Evolutionary conservation across 1,140 invertebrate genomes (phyloP), one percentile per base, ranked within the genome.

Genomic region (Hylyphantes graminicola): DNA sequence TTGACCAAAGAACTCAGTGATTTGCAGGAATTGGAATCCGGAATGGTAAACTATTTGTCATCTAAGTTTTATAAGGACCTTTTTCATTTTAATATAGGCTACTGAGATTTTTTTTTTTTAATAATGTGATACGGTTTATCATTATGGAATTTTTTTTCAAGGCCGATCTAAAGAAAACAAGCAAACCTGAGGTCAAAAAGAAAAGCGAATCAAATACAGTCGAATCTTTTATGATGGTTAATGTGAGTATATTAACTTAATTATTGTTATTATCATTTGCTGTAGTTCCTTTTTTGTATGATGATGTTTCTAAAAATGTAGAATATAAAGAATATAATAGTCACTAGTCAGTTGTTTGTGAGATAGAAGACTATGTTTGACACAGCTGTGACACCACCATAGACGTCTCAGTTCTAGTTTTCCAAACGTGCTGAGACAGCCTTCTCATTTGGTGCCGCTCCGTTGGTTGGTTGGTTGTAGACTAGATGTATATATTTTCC

Each of bases 181-280:
- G 13, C 7, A 83, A 83, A 59, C 77, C 19, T 17, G 72, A 83
- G 7, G 12, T 15, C 10, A 75, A 75, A n/a, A 73, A 65, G 10
- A 12, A 17, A 35, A 54, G 63, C 2, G 8, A 48, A 21, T 7
- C 57, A 55, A 54, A 10, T 15, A 74, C 81, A 13, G 63, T 83
- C 2, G 75, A 83, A 59, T 75, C 81, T 15, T 76, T 83, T 54
- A 83, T 83, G 81, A 83, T 59, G 12, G 73, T 83, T 50, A 19
- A 75, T 21, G 81, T 83, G 57, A 75, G 72, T 51, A 51, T 7
- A 19, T 70, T 70, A n/a, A 35, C 35, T 35, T 35, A 35, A 35
- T n/a, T n/a, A n/a, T n/a, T 35, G 35, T 35, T 5, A 35, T 35
- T 35, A 35, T 35, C 35, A 35, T 35, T 35, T 35, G 35, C 35